Percentiles rank a stretch among this genome's conserved stretches.
These are phyloP conservation scores for Petrocephalus microphthalmus DNA, from an alignment of 2,113 vertebrate genomes.

Conservation along the genomic window DNA sequence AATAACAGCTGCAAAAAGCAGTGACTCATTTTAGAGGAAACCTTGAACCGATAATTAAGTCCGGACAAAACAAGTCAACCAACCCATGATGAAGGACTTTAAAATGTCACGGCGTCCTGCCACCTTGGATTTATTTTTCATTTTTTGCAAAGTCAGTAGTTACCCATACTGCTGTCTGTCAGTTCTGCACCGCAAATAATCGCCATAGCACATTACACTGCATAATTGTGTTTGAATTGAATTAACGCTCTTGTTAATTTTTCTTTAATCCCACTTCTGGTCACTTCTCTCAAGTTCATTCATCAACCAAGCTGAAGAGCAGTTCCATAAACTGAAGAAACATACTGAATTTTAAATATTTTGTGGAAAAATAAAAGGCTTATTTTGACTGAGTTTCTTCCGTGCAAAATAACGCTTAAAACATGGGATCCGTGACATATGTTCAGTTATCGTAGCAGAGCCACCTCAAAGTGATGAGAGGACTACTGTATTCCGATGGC, in stretches of 20 bases:
- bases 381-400: not conserved
- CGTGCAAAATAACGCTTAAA: not conserved
- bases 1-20: not conserved
- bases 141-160: slow-evolving; percentile 40
- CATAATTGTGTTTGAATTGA: slow-evolving; percentile 46
- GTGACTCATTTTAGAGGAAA: slow-evolving; percentile 3
- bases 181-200: slow-evolving; percentile 43
- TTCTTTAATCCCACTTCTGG: slow-evolving; percentile 28
- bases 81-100: not conserved
- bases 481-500: slow-evolving; percentile 26
- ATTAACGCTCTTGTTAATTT: not conserved
- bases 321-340: not conserved
- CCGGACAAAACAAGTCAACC: not conserved
- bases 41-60: not conserved
- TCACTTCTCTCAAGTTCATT: slow-evolving; percentile 52
- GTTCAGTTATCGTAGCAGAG: not conserved
- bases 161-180: slow-evolving; percentile 39
- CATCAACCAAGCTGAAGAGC: slow-evolving; percentile 27
- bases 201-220: slow-evolving; percentile 49
- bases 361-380: not conserved
- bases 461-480: not conserved
- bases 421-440: not conserved
- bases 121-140: slow-evolving; percentile 36
- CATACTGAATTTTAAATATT: not conserved
- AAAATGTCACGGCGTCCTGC: slow-evolving; percentile 4